These are phyloP conservation scores for Hydropsyche tenuis DNA, from an alignment of 1,140 invertebrate genomes.

Conservation along the genomic window DNA sequence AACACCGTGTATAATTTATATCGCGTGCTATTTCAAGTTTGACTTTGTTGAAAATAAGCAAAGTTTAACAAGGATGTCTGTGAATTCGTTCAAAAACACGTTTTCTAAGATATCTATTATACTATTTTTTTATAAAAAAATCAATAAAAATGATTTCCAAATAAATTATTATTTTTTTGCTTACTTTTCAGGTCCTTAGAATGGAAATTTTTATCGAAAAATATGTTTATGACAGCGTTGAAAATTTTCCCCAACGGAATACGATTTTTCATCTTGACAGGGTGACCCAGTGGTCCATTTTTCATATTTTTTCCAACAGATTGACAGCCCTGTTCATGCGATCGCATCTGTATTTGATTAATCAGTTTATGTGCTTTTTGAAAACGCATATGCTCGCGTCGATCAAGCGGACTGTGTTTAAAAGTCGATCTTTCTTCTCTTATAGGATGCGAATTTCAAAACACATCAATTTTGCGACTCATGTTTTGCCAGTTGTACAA, in stretches of 20 bases:
- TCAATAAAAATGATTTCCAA: too few relatives aligned
- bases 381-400: background rate
- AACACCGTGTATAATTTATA: conserved; percentile 18
- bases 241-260: conserved; percentile 1
- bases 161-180: too few relatives aligned
- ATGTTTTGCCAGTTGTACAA: too few relatives aligned
- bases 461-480: background rate
- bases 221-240: conserved; percentile 1
- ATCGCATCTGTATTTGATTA: conserved; percentile 38
- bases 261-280: conserved; percentile 3
- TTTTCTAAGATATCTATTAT: too few relatives aligned
- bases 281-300: conserved; percentile 2
- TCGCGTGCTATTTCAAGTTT: conserved; percentile 25
- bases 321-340: conserved; percentile 24
- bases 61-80: background rate
- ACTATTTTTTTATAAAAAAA: too few relatives aligned
- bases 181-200: too few relatives aligned
- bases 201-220: too few relatives aligned
- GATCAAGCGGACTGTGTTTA: background rate
- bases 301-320: background rate
- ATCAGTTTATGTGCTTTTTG: conserved; percentile 26
- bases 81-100: too few relatives aligned
- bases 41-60: background rate
- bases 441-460: background rate
- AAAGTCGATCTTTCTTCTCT: too few relatives aligned